These are phyloP conservation scores for Galaxea fascicularis DNA, from an alignment of 92 coral and sea anemone species.

Conservation along the genomic window DNA sequence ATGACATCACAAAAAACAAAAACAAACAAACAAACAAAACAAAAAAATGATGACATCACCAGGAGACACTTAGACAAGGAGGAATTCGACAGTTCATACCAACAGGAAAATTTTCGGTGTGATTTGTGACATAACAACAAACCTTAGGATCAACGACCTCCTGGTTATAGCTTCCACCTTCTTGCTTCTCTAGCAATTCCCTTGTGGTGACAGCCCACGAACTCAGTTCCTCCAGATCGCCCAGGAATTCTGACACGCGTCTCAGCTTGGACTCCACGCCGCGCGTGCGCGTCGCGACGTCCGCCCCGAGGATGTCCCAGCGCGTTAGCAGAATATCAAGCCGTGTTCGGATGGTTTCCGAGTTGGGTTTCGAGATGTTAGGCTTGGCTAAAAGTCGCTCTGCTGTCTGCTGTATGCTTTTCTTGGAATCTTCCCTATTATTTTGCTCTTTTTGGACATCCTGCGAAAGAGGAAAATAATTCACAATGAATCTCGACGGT, in stretches of 20 bases:
- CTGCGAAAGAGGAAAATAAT: conserved; percentile 30
- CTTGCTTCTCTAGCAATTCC: conserved; percentile 85
- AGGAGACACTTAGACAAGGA: too few relatives aligned
- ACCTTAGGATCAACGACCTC: conserved; percentile 87
- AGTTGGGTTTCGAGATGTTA: conserved; percentile 88
- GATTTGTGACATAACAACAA: neutral
- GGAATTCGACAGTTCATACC: too few relatives aligned
- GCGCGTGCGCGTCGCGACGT: conserved; percentile 85
- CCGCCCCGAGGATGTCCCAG: conserved; percentile 98
- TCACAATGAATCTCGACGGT: too few relatives aligned
- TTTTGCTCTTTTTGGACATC: conserved; percentile 82
- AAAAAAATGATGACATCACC: too few relatives aligned
- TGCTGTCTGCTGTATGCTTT: conserved; percentile 82
- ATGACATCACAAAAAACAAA: too few relatives aligned
- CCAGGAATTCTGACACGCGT: conserved; percentile 83
- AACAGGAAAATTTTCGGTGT: too few relatives aligned
- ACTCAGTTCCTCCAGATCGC: conserved; percentile 83
- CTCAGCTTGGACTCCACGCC: conserved; percentile 85
- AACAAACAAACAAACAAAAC: too few relatives aligned
- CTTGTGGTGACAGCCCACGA: conserved; percentile 90
- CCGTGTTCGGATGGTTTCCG: conserved; percentile 91
- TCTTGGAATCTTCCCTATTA: conserved; percentile 86
- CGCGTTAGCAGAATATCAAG: conserved; percentile 94
- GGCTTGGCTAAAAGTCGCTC: conserved; percentile 91
- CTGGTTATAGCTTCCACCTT: conserved; percentile 68